phyloP scores from a whole-genome alignment of 2,888 invertebrate genomes.

The Rhodophaea formosa region DNA sequence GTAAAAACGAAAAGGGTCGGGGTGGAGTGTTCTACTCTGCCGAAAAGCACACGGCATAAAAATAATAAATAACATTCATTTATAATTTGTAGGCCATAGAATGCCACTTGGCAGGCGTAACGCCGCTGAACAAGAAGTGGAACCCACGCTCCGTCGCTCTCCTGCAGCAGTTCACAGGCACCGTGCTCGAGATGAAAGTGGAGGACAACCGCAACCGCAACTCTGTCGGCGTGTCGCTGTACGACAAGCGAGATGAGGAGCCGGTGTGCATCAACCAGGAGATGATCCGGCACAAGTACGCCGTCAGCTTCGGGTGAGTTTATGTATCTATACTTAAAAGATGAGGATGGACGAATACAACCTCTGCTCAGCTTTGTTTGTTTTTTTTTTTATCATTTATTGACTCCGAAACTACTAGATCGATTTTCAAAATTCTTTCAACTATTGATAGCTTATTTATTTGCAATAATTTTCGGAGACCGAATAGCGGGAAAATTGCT shows the following conservation, averaged over 20 bases:
- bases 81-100: conserved; percentile 53
- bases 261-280: conserved; percentile 58
- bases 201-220: conserved; percentile 50
- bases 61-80: too few species aligned
- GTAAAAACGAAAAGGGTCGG: too few species aligned
- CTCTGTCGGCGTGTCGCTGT: conserved; percentile 60
- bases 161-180: conserved; percentile 45
- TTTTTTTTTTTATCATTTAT: too few species aligned
- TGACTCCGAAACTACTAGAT: too few species aligned
- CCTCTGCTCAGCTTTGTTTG: too few species aligned
- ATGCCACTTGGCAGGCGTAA: conserved; percentile 66
- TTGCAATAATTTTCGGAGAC: too few species aligned
- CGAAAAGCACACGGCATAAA: too few species aligned
- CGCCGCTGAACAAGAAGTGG: conserved; percentile 65
- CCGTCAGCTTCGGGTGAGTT: conserved; percentile 62
- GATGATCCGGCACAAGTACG: conserved; percentile 67
- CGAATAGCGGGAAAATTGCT: too few species aligned
- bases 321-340: background rate
- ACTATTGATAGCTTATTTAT: too few species aligned
- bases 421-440: too few species aligned
- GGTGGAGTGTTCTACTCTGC: conserved; percentile 70
- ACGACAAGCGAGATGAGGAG: conserved; percentile 48
- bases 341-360: too few species aligned
- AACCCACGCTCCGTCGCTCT: conserved; percentile 52
- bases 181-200: conserved; percentile 50